A percentile compares a stretch with the other conserved stretches of the same genome.
phyloP scores from a whole-genome alignment of 2,888 invertebrate genomes.

The Chironomus tentans region DNA sequence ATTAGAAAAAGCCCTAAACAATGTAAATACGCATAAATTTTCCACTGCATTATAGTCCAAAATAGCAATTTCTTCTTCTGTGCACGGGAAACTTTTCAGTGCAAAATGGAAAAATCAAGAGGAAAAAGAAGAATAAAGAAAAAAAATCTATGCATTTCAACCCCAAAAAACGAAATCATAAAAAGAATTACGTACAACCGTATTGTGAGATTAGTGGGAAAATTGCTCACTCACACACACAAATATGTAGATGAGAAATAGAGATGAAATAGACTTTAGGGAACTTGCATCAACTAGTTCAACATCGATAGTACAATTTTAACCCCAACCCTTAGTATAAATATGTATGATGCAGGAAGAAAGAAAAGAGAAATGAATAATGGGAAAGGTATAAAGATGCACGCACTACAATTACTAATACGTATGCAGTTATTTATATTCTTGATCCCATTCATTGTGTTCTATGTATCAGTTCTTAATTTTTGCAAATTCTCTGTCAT shows the following conservation, averaged over 20 bases:
- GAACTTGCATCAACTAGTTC: conserved; percentile 10
- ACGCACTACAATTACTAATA: neutral
- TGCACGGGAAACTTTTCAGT: neutral
- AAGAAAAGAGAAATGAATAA: neutral
- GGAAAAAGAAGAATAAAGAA: neutral
- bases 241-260: neutral
- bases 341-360: neutral
- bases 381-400: neutral
- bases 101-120: neutral
- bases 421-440: neutral
- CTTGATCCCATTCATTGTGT: neutral
- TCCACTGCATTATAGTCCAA: neutral
- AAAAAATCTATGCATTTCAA: neutral
- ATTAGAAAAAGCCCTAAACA: neutral
- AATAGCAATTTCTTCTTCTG: neutral
- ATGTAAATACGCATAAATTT: neutral
- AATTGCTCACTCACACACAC: neutral
- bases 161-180: neutral
- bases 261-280: conserved; percentile 2
- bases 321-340: neutral
- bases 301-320: neutral
- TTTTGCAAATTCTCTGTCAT: neutral
- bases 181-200: neutral
- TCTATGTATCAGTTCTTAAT: neutral
- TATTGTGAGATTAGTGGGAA: neutral